Conservation (phyloP, 2,888 invertebrate species). For the Meteorus colon region DNA sequence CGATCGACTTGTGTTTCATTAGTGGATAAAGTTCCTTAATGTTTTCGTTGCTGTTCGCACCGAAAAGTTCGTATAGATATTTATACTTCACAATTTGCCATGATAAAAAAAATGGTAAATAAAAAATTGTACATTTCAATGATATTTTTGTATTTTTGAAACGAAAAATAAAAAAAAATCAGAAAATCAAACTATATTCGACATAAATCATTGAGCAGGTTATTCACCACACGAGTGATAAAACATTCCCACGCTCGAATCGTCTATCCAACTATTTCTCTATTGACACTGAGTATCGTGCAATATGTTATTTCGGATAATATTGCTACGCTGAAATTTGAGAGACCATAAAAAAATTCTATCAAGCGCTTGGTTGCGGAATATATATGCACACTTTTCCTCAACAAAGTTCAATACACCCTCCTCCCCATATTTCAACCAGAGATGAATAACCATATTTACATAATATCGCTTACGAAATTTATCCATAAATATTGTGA, state of each 20-base stretch:
- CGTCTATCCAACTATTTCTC: too few species aligned
- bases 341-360: neutral
- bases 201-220: neutral
- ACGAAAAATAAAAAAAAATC: neutral
- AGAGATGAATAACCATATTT: conserved; percentile 17
- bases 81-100: neutral
- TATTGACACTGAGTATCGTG: too few species aligned
- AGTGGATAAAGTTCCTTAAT: neutral
- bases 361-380: conserved; percentile 1
- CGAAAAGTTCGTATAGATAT: neutral
- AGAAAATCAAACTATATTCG: neutral
- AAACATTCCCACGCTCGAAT: too few species aligned
- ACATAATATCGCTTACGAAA: conserved; percentile 18
- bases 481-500: conserved; percentile 3
- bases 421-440: neutral
- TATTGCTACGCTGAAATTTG: too few species aligned
- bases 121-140: neutral
- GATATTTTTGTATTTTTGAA: conserved; percentile 8
- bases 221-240: too few species aligned
- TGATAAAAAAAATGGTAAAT: neutral
- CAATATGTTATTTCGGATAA: too few species aligned
- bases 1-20: neutral
- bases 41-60: neutral
- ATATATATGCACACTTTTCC: neutral
- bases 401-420: neutral